Conservation (phyloP, 2,888 invertebrate species). For the Diadromus collaris region DNA sequence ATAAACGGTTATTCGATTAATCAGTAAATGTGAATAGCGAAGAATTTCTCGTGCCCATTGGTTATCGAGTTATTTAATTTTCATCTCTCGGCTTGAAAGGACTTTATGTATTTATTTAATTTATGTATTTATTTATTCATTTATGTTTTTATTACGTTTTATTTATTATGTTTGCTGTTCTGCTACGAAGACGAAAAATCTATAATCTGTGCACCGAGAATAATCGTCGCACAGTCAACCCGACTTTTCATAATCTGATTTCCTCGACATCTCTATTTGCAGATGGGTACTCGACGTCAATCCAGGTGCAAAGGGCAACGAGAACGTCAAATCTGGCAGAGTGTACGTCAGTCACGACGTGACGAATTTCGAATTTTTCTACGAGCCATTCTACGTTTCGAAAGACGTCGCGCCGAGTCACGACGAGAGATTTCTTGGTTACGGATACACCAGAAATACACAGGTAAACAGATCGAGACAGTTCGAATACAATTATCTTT, state of each 20-base stretch:
- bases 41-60: neutral
- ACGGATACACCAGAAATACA: conserved; percentile 95
- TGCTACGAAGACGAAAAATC: neutral
- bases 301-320: conserved; percentile 81
- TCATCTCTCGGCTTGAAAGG: neutral
- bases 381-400: conserved; percentile 96
- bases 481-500: neutral
- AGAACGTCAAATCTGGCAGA: conserved; percentile 82
- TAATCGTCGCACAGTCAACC: too few relatives aligned
- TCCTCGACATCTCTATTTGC: conserved; percentile 41
- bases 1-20: neutral
- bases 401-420: conserved; percentile 91
- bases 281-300: conserved; percentile 77
- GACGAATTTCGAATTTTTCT: conserved; percentile 89
- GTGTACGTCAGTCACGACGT: conserved; percentile 92
- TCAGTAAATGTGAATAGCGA: neutral
- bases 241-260: neutral
- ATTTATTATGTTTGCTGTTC: neutral
- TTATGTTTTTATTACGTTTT: neutral
- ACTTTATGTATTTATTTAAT: neutral
- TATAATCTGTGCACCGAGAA: neutral
- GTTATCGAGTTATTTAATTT: neutral
- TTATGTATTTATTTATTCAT: neutral
- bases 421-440: conserved; percentile 94
- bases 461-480: conserved; percentile 84